Evolutionary conservation across 2,888 invertebrate genomes (phyloP), one percentile per base, ranked within the genome.

Genomic region (Sussaba pulchella): DNA sequence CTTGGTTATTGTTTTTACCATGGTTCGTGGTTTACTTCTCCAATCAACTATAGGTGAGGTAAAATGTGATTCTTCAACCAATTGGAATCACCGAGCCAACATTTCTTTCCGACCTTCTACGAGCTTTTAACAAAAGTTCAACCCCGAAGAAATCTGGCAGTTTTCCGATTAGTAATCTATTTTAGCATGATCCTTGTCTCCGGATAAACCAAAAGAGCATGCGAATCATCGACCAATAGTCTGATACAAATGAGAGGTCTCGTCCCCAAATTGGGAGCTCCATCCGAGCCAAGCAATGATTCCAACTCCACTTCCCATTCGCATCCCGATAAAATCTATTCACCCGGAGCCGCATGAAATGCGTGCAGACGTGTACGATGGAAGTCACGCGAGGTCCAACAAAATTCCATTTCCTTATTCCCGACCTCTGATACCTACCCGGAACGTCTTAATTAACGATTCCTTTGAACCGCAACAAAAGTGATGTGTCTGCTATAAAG

Each of bases 381-480:
- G 3, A 24, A 69, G 39, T 67, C 52, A 39, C 24, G 52, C 59
- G 17, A 39, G 36, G 59, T 52, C 10, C n/a, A 52, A 54, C 54
- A 17, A 54, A 69, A 69, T 26, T 14, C 17, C 41, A 54, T 43
- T 52, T 54, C 54, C 54, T 39, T 9, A 8, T 52, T 50, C 17
- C 21, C n/a, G 52, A 41, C 21, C 21, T 6, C 36, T 36, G 21
- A 21, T 41, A 50, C 21, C 17, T 4, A 24, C n/a, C n/a, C n/a
- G n/a, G 24, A 50, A 47, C 36, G 50, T 61, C 61, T 74, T 70
- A 70, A 74, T 79, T 74, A 79, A 64, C 64, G 31, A 79, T 74
- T 79, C 78, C 78, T 79, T 79, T 79, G 78, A 74, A 59, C 69
- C 64, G 63, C 64, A 59, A 70, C 70, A 75, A 66, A 74, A 75